Evolutionary conservation across 2,797 vertebrate genomes (phyloP).

Genomic region (Liasis olivaceus): DNA sequence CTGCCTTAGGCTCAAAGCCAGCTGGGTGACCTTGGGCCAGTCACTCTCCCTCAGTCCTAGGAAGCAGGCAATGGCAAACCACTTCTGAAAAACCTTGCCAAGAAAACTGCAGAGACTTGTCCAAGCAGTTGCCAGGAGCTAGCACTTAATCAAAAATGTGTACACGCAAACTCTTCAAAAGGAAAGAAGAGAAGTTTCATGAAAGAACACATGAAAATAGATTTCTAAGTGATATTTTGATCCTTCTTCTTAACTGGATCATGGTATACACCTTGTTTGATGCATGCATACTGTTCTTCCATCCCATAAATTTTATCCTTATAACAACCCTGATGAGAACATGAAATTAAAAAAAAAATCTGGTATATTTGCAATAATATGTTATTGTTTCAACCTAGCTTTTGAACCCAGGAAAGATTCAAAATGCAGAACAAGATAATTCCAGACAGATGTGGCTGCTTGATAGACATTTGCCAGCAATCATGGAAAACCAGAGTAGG

Average conservation of each 20-base stretch:
- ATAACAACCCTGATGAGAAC: too few relatives aligned
- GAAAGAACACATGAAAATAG: neutral
- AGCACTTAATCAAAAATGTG: neutral
- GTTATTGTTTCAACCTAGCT: neutral
- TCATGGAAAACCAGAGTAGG: neutral
- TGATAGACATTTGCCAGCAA: neutral
- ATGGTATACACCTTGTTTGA: neutral
- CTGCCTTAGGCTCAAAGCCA: neutral
- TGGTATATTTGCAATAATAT: neutral
- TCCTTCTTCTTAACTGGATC: neutral
- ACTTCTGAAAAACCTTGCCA: neutral
- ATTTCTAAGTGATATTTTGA: neutral
- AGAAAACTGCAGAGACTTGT: too few relatives aligned
- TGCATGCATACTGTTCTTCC: neutral
- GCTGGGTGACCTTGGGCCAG: neutral
- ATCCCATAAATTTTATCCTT: neutral
- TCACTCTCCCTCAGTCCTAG: neutral
- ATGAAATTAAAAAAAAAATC: neutral
- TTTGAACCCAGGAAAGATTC: too few relatives aligned
- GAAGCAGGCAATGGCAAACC: neutral
- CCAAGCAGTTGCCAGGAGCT: neutral
- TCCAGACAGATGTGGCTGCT: neutral
- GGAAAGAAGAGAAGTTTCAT: neutral
- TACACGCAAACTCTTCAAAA: neutral
- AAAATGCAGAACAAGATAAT: neutral